Conservation (phyloP, 2,888 invertebrate species). For the Dioctria linearis region DNA sequence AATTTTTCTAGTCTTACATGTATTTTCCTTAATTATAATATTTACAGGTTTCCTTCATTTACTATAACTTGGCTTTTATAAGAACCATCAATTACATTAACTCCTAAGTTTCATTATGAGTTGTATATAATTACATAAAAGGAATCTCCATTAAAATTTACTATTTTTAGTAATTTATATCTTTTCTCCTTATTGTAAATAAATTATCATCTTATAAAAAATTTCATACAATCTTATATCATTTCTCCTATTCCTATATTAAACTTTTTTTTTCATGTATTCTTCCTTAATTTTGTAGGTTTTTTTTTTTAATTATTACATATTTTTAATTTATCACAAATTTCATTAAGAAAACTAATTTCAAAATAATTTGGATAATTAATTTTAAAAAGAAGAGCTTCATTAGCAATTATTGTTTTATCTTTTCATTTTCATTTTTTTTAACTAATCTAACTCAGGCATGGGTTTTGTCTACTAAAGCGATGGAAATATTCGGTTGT, state of each 20-base stretch:
- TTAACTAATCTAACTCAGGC: constrained; percentile 8
- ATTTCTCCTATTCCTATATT: constrained; percentile 12
- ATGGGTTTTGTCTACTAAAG: neutral
- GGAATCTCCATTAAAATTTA: constrained; percentile 31
- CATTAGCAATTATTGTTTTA: neutral
- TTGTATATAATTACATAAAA: constrained; percentile 30
- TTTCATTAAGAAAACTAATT: constrained; percentile 46
- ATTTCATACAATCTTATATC: constrained; percentile 36
- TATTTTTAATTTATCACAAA: constrained; percentile 48
- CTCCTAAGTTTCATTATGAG: neutral
- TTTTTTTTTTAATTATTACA: constrained; percentile 6
- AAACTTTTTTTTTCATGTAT: constrained; percentile 1
- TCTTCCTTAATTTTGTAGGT: neutral
- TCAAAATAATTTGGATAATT: constrained; percentile 39
- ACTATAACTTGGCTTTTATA: neutral
- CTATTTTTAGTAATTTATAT: constrained; percentile 23
- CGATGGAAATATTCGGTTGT: neutral
- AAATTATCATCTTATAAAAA: constrained; percentile 40
- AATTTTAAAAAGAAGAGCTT: neutral
- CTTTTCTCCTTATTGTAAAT: neutral
- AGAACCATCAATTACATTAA: constrained; percentile 19
- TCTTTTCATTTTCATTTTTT: neutral
- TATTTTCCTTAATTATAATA: constrained; percentile 40
- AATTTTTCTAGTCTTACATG: constrained; percentile 38
- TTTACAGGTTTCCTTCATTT: constrained; percentile 22